Conservation (phyloP, 2,797 vertebrate genomes). For the Semaprochilodus insignis region DNA sequence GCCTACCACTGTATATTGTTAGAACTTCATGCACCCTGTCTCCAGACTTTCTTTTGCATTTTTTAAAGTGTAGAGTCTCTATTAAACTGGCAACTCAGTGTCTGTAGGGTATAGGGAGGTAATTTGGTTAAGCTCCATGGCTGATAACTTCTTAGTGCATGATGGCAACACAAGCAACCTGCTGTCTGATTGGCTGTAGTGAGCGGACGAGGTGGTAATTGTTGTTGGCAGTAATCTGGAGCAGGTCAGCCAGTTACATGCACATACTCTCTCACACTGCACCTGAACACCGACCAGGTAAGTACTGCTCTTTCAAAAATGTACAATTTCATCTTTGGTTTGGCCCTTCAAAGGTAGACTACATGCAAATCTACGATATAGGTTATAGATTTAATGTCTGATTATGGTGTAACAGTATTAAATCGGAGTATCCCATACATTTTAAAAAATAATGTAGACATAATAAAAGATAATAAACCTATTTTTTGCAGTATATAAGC, state of each 20-base stretch:
- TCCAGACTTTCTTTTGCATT: too few species aligned
- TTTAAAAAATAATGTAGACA: too few species aligned
- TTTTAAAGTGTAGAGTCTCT: too few species aligned
- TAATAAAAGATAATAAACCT: too few species aligned
- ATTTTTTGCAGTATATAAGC: too few species aligned
- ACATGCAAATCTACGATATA: background rate
- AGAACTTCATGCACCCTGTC: too few species aligned
- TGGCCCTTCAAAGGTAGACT: background rate
- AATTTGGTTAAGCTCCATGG: background rate
- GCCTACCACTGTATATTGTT: too few species aligned
- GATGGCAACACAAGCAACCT: conserved; percentile 8
- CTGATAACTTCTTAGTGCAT: background rate
- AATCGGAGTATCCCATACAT: too few species aligned
- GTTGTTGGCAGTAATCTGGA: conserved; percentile 72
- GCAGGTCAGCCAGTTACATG: conserved; percentile 55
- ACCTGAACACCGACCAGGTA: conserved; percentile 48
- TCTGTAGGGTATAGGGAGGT: background rate
- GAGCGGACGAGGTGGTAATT: conserved; percentile 70
- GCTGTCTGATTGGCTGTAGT: conserved; percentile 69
- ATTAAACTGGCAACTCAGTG: background rate
- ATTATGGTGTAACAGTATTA: too few species aligned
- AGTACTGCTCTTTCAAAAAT: background rate
- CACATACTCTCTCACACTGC: background rate
- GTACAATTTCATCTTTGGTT: background rate
- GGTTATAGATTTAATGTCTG: too few species aligned